These are phyloP conservation scores for Pseudorasbora parva DNA, from an alignment of 2,113 vertebrate species.

Conservation along the genomic window DNA sequence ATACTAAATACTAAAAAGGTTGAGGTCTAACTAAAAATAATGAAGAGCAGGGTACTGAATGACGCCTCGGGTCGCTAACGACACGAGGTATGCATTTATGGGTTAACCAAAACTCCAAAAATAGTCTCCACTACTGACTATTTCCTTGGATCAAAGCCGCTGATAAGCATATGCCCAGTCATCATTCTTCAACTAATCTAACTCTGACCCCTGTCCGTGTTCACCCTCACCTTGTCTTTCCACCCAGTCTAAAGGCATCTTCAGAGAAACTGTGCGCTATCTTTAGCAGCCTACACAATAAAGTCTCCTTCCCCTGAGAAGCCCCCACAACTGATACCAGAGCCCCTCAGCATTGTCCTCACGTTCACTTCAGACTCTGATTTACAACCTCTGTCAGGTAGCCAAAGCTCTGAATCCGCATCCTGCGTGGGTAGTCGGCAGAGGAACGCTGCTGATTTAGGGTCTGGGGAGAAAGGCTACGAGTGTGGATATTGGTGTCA, in stretches of 20 bases:
- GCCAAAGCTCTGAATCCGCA: slow-evolving; percentile 37
- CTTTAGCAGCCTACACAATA: slow-evolving; percentile 37
- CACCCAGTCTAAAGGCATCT: slow-evolving; percentile 21
- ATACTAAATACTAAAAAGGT: too few species aligned
- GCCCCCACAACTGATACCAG: slow-evolving; percentile 9
- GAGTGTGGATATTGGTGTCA: slow-evolving; percentile 24
- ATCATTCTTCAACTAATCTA: slow-evolving; percentile 30
- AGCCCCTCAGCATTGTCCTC: slow-evolving; percentile 38
- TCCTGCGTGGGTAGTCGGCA: slow-evolving; percentile 3
- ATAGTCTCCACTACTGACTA: slow-evolving; percentile 43
- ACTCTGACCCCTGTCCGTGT: slow-evolving; percentile 24
- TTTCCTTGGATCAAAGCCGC: slow-evolving; percentile 36
- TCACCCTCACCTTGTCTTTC: slow-evolving; percentile 48
- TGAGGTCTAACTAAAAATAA: too few species aligned
- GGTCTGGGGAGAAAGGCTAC: slow-evolving; percentile 28
- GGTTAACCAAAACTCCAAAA: slow-evolving; percentile 42
- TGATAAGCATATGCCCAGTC: slow-evolving; percentile 42
- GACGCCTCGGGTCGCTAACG: too few species aligned
- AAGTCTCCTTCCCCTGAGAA: slow-evolving; percentile 15
- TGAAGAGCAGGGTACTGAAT: too few species aligned
- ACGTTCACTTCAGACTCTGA: slow-evolving; percentile 33
- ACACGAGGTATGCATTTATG: too few species aligned
- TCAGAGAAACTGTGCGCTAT: slow-evolving; percentile 4
- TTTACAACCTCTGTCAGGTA: slow-evolving; percentile 40
- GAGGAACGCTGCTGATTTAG: slow-evolving; percentile 46